Base-by-base conservation (phyloP, 2,113 vertebrate species). In the Oreochromis niloticus region DNA sequence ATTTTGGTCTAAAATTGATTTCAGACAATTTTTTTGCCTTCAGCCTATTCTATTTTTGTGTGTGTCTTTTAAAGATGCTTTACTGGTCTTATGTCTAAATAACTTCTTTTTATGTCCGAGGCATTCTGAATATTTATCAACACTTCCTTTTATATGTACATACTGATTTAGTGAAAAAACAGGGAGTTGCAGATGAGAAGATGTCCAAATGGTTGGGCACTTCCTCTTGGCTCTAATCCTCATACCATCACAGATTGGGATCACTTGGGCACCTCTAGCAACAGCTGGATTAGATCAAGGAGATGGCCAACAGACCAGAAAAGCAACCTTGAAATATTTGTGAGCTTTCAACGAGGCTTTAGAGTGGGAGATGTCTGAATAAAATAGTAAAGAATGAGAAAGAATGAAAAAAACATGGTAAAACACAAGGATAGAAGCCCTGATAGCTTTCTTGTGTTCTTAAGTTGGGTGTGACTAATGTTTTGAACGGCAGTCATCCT, bases 371-470 rank as follows among this genome's bases (percentile, higher is more conserved):
- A 73, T 56, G 54, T 52, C 68, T 78, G 27, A 79, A 90, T 93
- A n/a, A 89, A 91, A 91, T 81, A 87, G 85, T 86, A 85, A 90
- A 91, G 82, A 87, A 75, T 56, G n/a, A 22, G 32, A 85, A 59
- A 87, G 34, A 78, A 61, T 50, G 11, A 22, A 81, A 16, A 71
- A 30, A 61, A 83, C 36, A 85, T 88, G 91, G 83, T 66, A 85
- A 87, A 88, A 90, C 32, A 90, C 59, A 83, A 54, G 39, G 27
- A 59, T 6, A 85, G 84, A 85, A 81, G 81, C 84, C 24, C 85
- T 88, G 57, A 95, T 91, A 87, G 95, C 86, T 86, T 95, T 94
- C 88, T 88, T 61, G 3, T 91, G 92, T 92, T 92, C 85, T 84
- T 6, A 52, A 54, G 80, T 24, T 66, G 56, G 68, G 50, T 82